A percentile compares a stretch with the other conserved stretches of the same genome.
phyloP scores from a whole-genome alignment of 2,888 invertebrate genomes.

The Leptinotarsa juncta region DNA sequence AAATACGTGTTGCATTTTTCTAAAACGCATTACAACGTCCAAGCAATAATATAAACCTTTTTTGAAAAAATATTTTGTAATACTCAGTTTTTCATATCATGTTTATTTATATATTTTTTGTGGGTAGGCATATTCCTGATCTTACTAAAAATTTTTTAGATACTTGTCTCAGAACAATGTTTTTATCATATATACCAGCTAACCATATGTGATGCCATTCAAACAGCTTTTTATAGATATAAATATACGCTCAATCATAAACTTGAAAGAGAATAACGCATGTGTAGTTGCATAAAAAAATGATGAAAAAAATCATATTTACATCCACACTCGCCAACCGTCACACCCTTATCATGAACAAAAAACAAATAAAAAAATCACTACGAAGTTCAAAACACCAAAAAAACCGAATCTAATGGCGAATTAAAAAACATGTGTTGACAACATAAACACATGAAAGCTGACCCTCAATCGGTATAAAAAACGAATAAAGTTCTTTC shows the following conservation, averaged over 20 bases:
- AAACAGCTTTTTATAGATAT: background rate
- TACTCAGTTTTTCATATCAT: too few relatives aligned
- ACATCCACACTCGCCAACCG: conserved; percentile 27
- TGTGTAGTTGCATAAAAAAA: background rate
- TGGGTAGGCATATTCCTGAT: too few relatives aligned
- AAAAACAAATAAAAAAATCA: conserved; percentile 34
- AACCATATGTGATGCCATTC: background rate
- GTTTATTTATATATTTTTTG: too few relatives aligned
- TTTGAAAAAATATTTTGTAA: too few relatives aligned
- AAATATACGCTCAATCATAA: background rate
- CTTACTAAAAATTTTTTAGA: too few relatives aligned
- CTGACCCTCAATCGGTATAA: conserved; percentile 39
- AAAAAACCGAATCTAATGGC: conserved; percentile 38
- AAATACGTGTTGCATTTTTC: too few relatives aligned
- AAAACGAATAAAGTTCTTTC: conserved; percentile 49
- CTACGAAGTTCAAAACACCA: conserved; percentile 18
- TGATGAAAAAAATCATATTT: conserved; percentile 22
- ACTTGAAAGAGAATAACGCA: background rate
- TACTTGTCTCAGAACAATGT: too few relatives aligned
- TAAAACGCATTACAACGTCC: too few relatives aligned
- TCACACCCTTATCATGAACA: conserved; percentile 25
- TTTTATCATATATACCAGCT: background rate
- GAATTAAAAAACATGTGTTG: conserved; percentile 56
- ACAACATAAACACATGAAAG: conserved; percentile 55
- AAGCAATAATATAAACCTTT: too few relatives aligned